Evolutionary conservation across 30 jellyfish, hydroid and myxozoan genomes (phyloP).

Genomic region (Pelagia noctiluca): DNA sequence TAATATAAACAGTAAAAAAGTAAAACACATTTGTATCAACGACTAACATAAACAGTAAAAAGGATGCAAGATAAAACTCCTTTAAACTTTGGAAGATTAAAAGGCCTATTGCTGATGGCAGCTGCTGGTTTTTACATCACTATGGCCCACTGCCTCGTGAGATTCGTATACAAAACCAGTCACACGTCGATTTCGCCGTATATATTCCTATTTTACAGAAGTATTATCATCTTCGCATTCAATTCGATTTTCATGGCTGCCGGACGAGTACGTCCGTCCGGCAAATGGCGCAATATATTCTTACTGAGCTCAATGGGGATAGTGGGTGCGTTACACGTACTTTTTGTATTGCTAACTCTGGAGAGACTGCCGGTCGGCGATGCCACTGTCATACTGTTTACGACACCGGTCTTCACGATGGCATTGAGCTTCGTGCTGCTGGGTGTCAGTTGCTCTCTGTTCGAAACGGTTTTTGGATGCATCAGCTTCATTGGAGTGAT

Average conservation of each 20-base stretch:
- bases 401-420: conserved; percentile 94
- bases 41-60: too few relatives aligned
- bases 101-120: conserved; percentile 83
- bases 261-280: conserved; percentile 78
- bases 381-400: conserved; percentile 87
- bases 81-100: conserved; percentile 26
- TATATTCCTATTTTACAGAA: conserved; percentile 68
- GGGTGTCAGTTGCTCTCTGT: conserved; percentile 67
- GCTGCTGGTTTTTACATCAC: conserved; percentile 86
- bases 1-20: too few relatives aligned
- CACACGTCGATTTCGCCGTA: conserved; percentile 66
- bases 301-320: conserved; percentile 64
- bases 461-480: conserved; percentile 78
- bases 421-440: conserved; percentile 72
- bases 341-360: conserved; percentile 77
- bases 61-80: too few relatives aligned
- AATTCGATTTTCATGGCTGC: conserved; percentile 62
- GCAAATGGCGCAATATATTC: neutral
- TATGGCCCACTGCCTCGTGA: conserved; percentile 75
- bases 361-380: conserved; percentile 82
- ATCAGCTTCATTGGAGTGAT: conserved; percentile 84
- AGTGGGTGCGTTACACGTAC: conserved; percentile 77
- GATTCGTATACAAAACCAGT: conserved; percentile 71
- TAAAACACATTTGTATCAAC: too few relatives aligned
- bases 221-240: conserved; percentile 53